These are phyloP conservation scores for Pantherophis vulpinus DNA, from an alignment of 2,797 vertebrate genomes.

Conservation along the genomic window DNA sequence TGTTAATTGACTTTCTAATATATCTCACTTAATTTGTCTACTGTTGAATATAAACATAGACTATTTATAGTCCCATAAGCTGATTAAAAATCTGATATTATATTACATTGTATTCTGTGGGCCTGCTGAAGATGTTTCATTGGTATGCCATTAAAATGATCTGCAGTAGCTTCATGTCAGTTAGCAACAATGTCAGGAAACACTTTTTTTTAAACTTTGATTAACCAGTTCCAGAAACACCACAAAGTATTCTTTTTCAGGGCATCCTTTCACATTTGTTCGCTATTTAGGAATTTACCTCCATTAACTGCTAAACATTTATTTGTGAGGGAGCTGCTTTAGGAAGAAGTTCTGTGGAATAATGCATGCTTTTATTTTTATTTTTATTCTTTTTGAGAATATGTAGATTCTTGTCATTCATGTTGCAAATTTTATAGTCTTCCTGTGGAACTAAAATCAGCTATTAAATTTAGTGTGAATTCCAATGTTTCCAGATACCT, in stretches of 20 bases:
- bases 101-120: background rate
- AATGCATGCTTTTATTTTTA: background rate
- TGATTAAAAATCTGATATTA: background rate
- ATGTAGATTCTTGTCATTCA: background rate
- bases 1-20: background rate
- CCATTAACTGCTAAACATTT: background rate
- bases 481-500: conserved; percentile 1
- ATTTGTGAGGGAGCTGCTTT: background rate
- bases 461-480: background rate
- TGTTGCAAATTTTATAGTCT: background rate
- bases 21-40: background rate
- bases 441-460: background rate
- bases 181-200: background rate
- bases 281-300: background rate
- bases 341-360: background rate
- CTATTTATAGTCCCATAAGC: background rate
- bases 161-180: background rate
- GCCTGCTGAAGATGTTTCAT: background rate
- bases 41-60: background rate
- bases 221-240: background rate
- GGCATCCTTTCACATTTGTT: background rate
- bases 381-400: background rate
- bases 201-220: background rate
- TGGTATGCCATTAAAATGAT: background rate
- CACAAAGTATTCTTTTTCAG: background rate